phyloP scores from a whole-genome alignment of 2,113 vertebrate species.

The Oncorhynchus tshawytscha region DNA sequence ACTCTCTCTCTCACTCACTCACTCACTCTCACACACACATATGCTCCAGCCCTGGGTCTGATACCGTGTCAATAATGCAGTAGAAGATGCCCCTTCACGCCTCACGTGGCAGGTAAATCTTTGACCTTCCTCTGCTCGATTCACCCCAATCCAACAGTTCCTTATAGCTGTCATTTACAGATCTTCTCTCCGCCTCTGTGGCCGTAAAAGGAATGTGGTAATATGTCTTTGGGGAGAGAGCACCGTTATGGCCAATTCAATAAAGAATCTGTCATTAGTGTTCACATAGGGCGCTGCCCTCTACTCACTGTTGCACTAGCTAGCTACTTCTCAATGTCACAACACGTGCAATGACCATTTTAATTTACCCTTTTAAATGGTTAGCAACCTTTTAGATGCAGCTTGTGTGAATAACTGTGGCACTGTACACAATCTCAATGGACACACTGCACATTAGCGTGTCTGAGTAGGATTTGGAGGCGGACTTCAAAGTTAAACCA shows the following conservation, averaged over 20 bases:
- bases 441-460: neutral
- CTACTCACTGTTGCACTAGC: neutral
- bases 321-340: neutral
- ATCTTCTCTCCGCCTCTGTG: conserved; percentile 4
- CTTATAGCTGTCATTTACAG: conserved; percentile 18
- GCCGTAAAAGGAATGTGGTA: conserved; percentile 23
- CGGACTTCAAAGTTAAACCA: no score
- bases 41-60: neutral
- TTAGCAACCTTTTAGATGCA: no score
- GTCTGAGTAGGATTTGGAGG: no score
- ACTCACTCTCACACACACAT: no score
- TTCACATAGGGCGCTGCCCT: neutral
- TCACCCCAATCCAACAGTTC: neutral
- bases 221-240: conserved; percentile 4
- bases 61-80: neutral
- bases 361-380: no score
- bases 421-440: neutral
- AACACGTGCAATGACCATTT: no score
- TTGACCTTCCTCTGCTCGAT: conserved; percentile 29
- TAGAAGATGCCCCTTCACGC: neutral
- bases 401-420: neutral
- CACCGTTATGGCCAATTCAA: conserved; percentile 13
- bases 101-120: neutral
- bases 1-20: no score
- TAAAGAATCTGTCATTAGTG: conserved; percentile 19